Evolutionary conservation across 2,113 vertebrate genomes (phyloP), one percentile per base, ranked within the genome.

Genomic region (Thymallus thymallus): DNA sequence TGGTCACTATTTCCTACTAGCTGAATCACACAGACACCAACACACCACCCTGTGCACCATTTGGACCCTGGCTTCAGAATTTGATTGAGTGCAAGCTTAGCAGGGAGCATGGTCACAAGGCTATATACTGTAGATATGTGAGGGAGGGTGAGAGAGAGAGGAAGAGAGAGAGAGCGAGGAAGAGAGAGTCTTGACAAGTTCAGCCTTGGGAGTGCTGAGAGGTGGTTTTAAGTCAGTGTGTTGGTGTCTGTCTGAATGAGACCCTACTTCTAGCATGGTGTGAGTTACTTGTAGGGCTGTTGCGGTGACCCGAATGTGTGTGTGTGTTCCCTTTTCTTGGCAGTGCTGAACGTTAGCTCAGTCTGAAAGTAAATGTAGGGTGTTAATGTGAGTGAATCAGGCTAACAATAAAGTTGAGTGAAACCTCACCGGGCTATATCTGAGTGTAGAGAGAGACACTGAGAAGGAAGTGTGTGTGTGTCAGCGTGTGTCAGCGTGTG

Each of bases 161-260:
- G 10, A 32, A 26, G 22, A 74, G 72, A 30, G 61, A 58, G 46
- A 5, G 5, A 18, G 48, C 2, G 48, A 3, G 14, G 1, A 0
- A 3, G 48, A 3, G 16, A 18, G 26, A 48, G 58, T 12, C n/a
- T 60, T 60, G n/a, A 22, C 6, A 1, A 9, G 14, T 73, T 41
- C 74, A 85, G 79, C 83, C 82, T 88, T 85, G 84, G 76, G 78
- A 73, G 9, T 79, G 76, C 61, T 60, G 72, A 75, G 32, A 63
- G 74, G 45, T 41, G 26, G 63, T 14, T 65, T 65, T 26, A 29
- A 30, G 29, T 32, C 23, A 29, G 45, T 51, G 67, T 51, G 68
- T 68, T 10, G 16, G 7, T 6, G n/a, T 48, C 26, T 24, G 55
- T 74, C 46, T 61, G 46, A 4, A 51, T 13, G 3, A 51, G 14